phyloP scores from a whole-genome alignment of 2,888 invertebrate species.

The Metopia argyrocephala region DNA sequence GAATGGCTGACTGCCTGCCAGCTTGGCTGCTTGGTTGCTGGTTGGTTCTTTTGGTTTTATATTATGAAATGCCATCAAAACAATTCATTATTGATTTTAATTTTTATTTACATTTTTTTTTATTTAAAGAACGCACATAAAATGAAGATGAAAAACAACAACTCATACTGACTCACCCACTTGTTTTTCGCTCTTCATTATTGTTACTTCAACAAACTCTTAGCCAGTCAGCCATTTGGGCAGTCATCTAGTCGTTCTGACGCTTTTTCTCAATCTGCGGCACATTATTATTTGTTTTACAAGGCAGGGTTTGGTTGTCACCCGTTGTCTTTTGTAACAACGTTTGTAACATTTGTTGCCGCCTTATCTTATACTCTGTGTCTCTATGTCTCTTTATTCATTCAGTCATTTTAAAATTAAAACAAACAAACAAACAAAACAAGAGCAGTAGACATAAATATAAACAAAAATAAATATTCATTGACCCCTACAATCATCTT shows the following conservation, averaged over 20 bases:
- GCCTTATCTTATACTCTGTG: no score
- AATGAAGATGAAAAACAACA: background rate
- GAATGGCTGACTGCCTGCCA: background rate
- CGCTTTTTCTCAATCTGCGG: background rate
- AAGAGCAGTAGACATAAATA: background rate
- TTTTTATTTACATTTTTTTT: background rate
- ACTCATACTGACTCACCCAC: background rate
- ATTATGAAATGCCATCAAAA: constrained; percentile 2
- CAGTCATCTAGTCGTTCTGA: background rate
- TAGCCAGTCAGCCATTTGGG: background rate
- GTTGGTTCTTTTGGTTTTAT: background rate
- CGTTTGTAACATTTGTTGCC: background rate
- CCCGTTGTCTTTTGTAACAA: background rate
- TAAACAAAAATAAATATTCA: background rate
- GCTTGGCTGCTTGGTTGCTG: background rate
- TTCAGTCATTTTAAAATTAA: background rate
- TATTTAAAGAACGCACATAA: background rate
- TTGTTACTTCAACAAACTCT: background rate
- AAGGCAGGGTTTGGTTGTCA: background rate
- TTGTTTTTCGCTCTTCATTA: background rate
- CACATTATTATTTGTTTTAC: background rate
- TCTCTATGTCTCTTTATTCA: background rate
- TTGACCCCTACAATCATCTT: background rate
- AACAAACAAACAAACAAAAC: background rate
- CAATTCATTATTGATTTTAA: constrained; percentile 23